Evolutionary conservation across 2,888 invertebrate species (phyloP), one percentile per base, ranked within the genome.

Genomic region (Drosophila dives): DNA sequence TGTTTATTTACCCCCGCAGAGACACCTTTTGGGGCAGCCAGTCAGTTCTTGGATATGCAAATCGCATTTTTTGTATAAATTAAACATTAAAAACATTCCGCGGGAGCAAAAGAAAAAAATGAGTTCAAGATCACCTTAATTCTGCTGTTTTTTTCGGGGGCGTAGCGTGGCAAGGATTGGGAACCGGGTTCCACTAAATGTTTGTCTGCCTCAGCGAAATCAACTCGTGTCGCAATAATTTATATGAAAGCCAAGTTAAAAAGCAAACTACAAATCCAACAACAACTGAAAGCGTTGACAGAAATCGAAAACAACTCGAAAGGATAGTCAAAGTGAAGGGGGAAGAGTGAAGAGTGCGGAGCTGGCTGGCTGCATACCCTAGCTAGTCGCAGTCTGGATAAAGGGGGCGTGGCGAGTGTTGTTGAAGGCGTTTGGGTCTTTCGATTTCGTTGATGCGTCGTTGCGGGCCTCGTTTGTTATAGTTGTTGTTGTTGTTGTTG

Each of bases 221-320:
- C 72, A 81, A 72, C 80, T 81, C 81, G 81, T 86, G 90, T 86
- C 61, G 69, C 90, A 81, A 88, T 86, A 83, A 86, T 86, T 87
- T 90, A 88, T 81, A 78, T 70, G 64, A 76, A 73, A 64, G 60
- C 56, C 59, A 45, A 55, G 51, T 42, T 53, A 60, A 51, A 54
- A 71, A 38, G 34, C 42, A 42, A 59, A 45, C 42, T 36, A 20
- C 32, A 36, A 26, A 3, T 23, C 15, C 45, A 23, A 15, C 45
- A 32, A 56, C 61, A 67, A 60, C 33, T 3, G 20, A 56, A 75
- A 62, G 66, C 75, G 64, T 69, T 59, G 75, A 77, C 69, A 77
- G 80, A 80, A 83, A 83, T 71, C 72, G 77, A 81, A 76, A 68
- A 59, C 50, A 50, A 64, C 40, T 54, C 15, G 20, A 56, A 38